Base-by-base conservation (phyloP, 2,888 invertebrate species). In the Phymatocera aterrima region DNA sequence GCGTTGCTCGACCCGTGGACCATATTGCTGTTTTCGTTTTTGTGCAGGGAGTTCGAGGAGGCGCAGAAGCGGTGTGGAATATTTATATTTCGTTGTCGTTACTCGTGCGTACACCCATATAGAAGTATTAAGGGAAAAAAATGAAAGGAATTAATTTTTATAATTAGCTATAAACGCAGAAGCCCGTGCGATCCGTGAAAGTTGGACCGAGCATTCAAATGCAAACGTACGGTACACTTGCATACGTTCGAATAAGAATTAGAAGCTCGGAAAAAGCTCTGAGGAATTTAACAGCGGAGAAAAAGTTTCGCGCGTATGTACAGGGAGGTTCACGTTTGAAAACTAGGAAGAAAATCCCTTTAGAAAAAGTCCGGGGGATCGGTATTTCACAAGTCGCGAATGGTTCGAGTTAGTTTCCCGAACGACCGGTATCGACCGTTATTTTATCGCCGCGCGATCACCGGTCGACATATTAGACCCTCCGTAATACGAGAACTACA, bases 141-240 rank as follows among this genome's bases (percentile, higher is more conserved):
- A 57, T 57, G 57, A 57, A 57, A 57, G 57, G 24, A 28, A 57
- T 57, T 57, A 15, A 57, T 57, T 57, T 57, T 57, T 15, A 57
- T 57, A 57, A 57, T 57, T 28, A 57, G 57, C 57, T 15, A 28
- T 28, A 12, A 24, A 24, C 57, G 12, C 15, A 3, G 15, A 24
- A 28, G n/a, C n/a, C 21, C 28, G 12, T 8, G 12, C 57, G 5
- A 28, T 57, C 12, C 28, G 18, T 21, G 18, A 18, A n/a, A 21
- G 51, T 21, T 21, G 21, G 8, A 21, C 10, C 8, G 24, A 57
- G 15, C n/a, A 57, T 57, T 57, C 57, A 28, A 8, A 15, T 57
- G 24, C 15, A 57, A 57, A 57, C 28, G 28, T n/a, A n/a, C n/a
- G n/a, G n/a, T n/a, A n/a, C n/a, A n/a, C n/a, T n/a, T n/a, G n/a